Evolutionary conservation across 2,888 invertebrate species (phyloP).

Genomic region (Dugesia japonica): DNA sequence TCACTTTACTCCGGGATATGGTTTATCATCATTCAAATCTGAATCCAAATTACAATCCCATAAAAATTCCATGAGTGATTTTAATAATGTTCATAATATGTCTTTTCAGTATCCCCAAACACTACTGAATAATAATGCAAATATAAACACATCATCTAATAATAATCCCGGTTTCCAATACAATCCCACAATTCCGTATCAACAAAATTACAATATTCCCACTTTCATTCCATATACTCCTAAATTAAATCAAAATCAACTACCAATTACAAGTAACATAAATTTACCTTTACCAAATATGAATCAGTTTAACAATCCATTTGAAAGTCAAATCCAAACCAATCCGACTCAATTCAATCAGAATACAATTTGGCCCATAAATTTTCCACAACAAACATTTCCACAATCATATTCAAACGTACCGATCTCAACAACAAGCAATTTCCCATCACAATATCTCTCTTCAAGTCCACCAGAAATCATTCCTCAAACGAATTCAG

Average conservation of each 20-base stretch:
- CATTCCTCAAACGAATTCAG: no score
- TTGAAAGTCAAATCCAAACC: no score
- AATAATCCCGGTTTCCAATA: no score
- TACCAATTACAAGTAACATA: no score
- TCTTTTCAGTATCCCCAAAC: background rate
- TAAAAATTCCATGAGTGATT: background rate
- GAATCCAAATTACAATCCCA: background rate
- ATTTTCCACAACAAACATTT: background rate
- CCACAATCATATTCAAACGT: background rate
- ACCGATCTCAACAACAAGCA: no score
- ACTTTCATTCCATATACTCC: no score
- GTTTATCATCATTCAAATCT: background rate
- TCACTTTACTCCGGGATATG: background rate
- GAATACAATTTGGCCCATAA: background rate
- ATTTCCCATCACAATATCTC: background rate
- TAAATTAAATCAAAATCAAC: no score
- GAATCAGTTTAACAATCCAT: background rate
- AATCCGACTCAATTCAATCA: background rate
- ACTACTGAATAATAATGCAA: no score
- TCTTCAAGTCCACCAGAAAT: background rate
- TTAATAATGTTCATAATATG: background rate
- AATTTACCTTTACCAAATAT: background rate
- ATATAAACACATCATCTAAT: no score
- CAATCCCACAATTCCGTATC: no score
- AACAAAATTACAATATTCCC: no score